A percentile compares a stretch with the other conserved stretches of the same genome.
Conservation (phyloP, 1,140 invertebrate genomes). For the Leptopilina clavipes region DNA sequence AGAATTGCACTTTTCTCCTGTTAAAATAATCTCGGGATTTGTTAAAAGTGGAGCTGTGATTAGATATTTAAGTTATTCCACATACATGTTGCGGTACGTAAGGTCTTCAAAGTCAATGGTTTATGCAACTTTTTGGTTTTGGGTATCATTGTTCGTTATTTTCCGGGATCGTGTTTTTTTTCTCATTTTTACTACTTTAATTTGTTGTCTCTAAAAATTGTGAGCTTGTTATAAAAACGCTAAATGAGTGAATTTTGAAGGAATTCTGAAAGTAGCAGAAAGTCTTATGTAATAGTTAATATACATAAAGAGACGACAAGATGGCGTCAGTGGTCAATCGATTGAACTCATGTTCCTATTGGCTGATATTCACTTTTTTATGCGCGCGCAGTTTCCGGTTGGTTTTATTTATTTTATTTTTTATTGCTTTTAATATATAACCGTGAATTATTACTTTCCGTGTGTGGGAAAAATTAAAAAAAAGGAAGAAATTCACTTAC, state of each 20-base stretch:
- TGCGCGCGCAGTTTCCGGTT: background rate
- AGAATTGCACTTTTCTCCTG: background rate
- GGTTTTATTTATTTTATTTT: too few species aligned
- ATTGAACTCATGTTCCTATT: background rate
- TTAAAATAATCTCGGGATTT: background rate
- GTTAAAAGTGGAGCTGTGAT: conserved; percentile 11
- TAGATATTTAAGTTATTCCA: conserved; percentile 14
- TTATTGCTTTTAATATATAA: too few species aligned
- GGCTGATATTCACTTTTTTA: background rate
- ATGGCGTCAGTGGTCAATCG: background rate
- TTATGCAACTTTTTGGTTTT: conserved; percentile 23
- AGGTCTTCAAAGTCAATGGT: background rate
- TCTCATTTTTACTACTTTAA: too few species aligned
- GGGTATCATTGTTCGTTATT: background rate
- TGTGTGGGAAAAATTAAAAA: too few species aligned
- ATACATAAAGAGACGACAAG: background rate
- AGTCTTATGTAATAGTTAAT: background rate
- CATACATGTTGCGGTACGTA: conserved; percentile 10
- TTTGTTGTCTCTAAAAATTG: background rate
- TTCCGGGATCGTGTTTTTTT: background rate
- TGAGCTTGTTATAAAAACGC: background rate
- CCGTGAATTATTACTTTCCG: too few species aligned
- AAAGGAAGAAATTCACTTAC: too few species aligned
- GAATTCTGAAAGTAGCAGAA: background rate
- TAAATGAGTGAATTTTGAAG: background rate